phyloP scores from a whole-genome alignment of 1,140 invertebrate genomes.

The Notospermus geniculatus region DNA sequence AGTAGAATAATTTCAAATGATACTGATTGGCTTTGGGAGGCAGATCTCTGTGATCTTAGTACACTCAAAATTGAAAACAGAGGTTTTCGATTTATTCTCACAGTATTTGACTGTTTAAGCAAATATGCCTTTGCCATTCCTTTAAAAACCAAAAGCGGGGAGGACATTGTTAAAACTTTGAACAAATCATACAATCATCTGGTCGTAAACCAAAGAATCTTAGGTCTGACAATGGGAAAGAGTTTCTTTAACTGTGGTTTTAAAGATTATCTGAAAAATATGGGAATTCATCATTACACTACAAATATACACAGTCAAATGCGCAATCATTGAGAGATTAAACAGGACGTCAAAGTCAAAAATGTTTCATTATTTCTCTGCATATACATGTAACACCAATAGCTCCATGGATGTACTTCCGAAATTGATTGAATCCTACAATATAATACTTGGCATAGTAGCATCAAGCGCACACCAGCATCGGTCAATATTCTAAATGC shows the following conservation, averaged over 20 bases:
- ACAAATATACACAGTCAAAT: neutral
- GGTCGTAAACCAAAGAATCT: neutral
- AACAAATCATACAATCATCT: neutral
- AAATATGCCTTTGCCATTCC: neutral
- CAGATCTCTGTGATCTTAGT: neutral
- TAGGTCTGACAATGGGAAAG: neutral
- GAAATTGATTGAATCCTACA: neutral
- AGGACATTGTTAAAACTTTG: neutral
- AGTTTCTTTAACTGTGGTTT: neutral
- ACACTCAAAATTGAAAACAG: neutral
- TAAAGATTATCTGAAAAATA: neutral
- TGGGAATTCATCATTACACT: neutral
- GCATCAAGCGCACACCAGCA: neutral
- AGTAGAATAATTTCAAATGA: neutral
- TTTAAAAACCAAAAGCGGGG: neutral
- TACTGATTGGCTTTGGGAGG: neutral
- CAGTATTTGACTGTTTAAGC: neutral
- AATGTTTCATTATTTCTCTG: neutral
- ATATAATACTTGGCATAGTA: conserved; percentile 4
- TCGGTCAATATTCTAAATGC: neutral
- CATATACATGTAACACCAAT: neutral
- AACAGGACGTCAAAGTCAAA: neutral
- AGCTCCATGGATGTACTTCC: neutral
- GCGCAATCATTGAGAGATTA: conserved; percentile 1
- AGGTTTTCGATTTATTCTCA: neutral